These are phyloP conservation scores for Agrilus planipennis DNA, from an alignment of 1,140 invertebrate species.

Conservation along the genomic window DNA sequence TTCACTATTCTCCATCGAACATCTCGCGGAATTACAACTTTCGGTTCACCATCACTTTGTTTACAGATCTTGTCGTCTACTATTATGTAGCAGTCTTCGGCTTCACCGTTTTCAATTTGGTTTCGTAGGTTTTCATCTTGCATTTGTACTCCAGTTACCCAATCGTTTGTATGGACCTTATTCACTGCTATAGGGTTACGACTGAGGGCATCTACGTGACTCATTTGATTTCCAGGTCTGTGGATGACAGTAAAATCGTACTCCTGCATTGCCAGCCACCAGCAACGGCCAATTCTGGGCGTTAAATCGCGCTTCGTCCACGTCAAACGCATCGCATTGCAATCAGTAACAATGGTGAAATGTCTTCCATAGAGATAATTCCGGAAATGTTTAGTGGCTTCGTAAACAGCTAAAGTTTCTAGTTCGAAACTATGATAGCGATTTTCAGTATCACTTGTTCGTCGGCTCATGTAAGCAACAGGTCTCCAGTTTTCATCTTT, in stretches of 20 bases:
- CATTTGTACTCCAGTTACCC: not conserved
- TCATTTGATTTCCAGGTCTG: conserved; percentile 19
- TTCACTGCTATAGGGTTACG: too few relatives aligned
- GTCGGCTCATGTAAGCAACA: too few relatives aligned
- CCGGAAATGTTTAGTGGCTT: conserved; percentile 35
- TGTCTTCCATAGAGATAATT: conserved; percentile 19
- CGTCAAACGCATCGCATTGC: conserved; percentile 15
- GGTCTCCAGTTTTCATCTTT: too few relatives aligned
- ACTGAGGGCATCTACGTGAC: conserved; percentile 26
- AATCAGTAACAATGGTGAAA: conserved; percentile 22
- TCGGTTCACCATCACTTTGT: conserved; percentile 4
- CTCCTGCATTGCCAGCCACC: conserved; percentile 24
- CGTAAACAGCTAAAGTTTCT: conserved; percentile 37
- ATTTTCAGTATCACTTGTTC: too few relatives aligned
- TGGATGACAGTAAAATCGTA: conserved; percentile 21
- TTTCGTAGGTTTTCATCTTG: conserved; percentile 1
- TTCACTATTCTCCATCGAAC: conserved; percentile 19
- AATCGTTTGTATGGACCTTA: too few relatives aligned
- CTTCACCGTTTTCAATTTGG: not conserved
- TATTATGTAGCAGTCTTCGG: conserved; percentile 1
- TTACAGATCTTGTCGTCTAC: conserved; percentile 3
- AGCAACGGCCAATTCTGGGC: conserved; percentile 23
- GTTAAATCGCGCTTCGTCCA: conserved; percentile 13
- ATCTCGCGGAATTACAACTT: conserved; percentile 14
- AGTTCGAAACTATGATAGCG: too few relatives aligned